Percentiles rank a stretch among this genome's conserved stretches.
phyloP scores from a whole-genome alignment of 2,113 vertebrate species.

The Lipophrys pholis region DNA sequence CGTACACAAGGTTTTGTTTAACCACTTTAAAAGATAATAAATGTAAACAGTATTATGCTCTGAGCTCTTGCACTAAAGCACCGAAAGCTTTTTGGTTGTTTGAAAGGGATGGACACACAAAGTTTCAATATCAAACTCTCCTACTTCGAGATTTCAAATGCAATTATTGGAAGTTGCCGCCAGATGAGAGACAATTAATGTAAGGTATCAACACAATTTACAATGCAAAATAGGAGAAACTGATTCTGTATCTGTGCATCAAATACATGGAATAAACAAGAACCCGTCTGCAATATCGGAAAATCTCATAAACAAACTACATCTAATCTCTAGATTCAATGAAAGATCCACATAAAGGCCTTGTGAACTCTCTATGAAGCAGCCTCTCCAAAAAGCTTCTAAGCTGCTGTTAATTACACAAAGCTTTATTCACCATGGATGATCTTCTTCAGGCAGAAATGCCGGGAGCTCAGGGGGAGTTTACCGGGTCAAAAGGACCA shows the following conservation, averaged over 20 bases:
- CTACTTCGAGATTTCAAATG: conserved; percentile 10
- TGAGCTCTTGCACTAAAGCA: background rate
- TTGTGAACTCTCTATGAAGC: conserved; percentile 26
- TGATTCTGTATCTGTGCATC: background rate
- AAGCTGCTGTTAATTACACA: conserved; percentile 61
- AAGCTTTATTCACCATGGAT: conserved; percentile 46
- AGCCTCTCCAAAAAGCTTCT: conserved; percentile 31
- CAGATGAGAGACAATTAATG: conserved; percentile 11
- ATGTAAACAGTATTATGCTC: conserved; percentile 25
- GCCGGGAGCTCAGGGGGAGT: conserved; percentile 25
- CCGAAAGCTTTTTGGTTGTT: background rate
- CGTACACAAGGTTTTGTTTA: conserved; percentile 6
- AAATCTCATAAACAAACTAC: conserved; percentile 24
- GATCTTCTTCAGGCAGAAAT: conserved; percentile 44
- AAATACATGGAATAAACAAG: conserved; percentile 23
- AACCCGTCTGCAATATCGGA: background rate
- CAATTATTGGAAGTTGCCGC: background rate
- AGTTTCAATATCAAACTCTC: background rate
- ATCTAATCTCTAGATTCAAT: conserved; percentile 20
- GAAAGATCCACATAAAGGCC: conserved; percentile 49
- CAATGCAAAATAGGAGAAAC: conserved; percentile 1
- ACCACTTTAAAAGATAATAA: conserved; percentile 10
- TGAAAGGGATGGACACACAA: background rate
- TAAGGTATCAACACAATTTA: background rate
- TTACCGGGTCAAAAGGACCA: conserved; percentile 56